These are phyloP conservation scores for Subanguina moxae DNA, from an alignment of 1,140 invertebrate species.

Conservation along the genomic window DNA sequence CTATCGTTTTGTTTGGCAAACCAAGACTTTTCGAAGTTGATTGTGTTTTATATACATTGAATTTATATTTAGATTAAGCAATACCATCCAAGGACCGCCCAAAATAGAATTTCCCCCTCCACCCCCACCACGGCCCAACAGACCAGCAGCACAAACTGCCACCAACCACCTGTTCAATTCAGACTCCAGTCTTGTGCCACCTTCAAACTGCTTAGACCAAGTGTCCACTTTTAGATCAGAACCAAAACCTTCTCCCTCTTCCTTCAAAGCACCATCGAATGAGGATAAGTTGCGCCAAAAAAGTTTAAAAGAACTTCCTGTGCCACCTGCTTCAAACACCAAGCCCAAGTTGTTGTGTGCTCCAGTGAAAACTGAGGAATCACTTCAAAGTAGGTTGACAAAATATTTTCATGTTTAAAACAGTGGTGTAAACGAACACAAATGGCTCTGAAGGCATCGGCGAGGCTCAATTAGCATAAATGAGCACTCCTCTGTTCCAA, in stretches of 20 bases:
- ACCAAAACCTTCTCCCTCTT: constrained; percentile 5
- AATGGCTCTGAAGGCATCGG: too few relatives aligned
- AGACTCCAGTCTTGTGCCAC: neutral
- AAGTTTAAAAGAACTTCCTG: constrained; percentile 23
- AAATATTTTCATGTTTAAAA: too few relatives aligned
- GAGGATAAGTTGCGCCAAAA: neutral
- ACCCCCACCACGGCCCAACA: constrained; percentile 24
- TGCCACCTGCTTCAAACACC: constrained; percentile 38
- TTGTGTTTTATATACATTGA: too few relatives aligned
- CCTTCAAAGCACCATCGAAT: neutral
- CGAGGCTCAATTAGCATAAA: too few relatives aligned
- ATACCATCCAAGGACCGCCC: constrained; percentile 12
- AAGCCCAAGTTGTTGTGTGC: constrained; percentile 51
- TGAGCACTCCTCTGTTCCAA: too few relatives aligned
- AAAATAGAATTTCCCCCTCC: constrained; percentile 39
- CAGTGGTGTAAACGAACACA: too few relatives aligned
- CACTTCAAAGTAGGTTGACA: too few relatives aligned
- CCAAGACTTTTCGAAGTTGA: too few relatives aligned
- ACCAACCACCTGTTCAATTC: constrained; percentile 24
- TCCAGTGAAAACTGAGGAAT: neutral
- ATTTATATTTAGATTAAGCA: neutral
- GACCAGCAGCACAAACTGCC: constrained; percentile 62
- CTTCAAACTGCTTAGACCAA: constrained; percentile 1
- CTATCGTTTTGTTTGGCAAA: too few relatives aligned
- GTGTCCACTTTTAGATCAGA: constrained; percentile 26